Percentiles rank a stretch among this genome's conserved stretches.
Conservation (phyloP, 2,888 invertebrate genomes). For the Tetheella fluctuosa region DNA sequence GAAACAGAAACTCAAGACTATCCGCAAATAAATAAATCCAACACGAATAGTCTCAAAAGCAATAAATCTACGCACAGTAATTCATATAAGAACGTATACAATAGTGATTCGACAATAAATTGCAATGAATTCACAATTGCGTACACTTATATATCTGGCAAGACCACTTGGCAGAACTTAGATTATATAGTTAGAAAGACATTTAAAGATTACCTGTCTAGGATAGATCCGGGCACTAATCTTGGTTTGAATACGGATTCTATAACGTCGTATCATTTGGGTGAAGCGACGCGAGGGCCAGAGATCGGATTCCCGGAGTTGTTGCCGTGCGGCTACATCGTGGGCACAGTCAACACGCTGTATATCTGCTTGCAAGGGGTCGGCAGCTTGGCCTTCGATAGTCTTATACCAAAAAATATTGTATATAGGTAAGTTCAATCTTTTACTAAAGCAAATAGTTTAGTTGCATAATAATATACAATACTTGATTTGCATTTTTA, state of each 20-base stretch:
- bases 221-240: slow-evolving; percentile 96
- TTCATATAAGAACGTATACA: slow-evolving; percentile 79
- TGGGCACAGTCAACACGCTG: slow-evolving; percentile 93
- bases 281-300: slow-evolving; percentile 92
- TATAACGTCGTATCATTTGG: slow-evolving; percentile 96
- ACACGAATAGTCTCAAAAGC: slow-evolving; percentile 82
- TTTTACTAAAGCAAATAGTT: neutral
- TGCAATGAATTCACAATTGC: slow-evolving; percentile 93
- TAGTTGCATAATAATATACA: no score
- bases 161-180: slow-evolving; percentile 97
- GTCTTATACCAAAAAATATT: slow-evolving; percentile 97
- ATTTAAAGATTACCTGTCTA: slow-evolving; percentile 96
- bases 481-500: no score
- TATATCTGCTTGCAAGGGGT: slow-evolving; percentile 95
- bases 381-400: slow-evolving; percentile 96
- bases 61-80: slow-evolving; percentile 83
- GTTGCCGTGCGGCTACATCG: slow-evolving; percentile 96
- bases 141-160: slow-evolving; percentile 94
- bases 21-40: slow-evolving; percentile 77
- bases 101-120: slow-evolving; percentile 81
- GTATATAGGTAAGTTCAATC: slow-evolving; percentile 89
- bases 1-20: slow-evolving; percentile 75
- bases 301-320: slow-evolving; percentile 94
- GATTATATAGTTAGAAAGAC: slow-evolving; percentile 95
- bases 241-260: slow-evolving; percentile 93